Evolutionary conservation across 2,113 vertebrate genomes (phyloP), one percentile per base, ranked within the genome.

Genomic region (Martes martes): DNA sequence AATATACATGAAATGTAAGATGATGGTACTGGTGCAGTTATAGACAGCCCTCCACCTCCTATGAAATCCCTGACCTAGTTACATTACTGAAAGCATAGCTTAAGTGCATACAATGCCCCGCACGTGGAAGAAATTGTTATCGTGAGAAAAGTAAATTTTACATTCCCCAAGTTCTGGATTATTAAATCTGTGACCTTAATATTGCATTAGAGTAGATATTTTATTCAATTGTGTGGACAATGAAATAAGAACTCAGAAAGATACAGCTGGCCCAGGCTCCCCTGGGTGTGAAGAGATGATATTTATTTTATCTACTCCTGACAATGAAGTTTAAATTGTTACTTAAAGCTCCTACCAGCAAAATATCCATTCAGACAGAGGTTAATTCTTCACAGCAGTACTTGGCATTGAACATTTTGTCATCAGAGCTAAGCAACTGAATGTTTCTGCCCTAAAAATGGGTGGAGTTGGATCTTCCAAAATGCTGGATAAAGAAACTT

Each of bases 191-290:
- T 92, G 79, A 76, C 83, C 91, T 91, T 95, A 71, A 96, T 96
- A 98, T 97, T 96, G 55, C 86, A 95, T 98, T 97, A 95, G 86
- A 95, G 85, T 69, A 83, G 81, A 76, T 94, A 83, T 84, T 85
- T 97, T 97, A 98, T 95, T 97, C 94, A 97, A 96, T 98, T 97
- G 89, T 57, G 94, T 95, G 95, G 95, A 95, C 94, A 98, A 98
- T 97, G 95, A 96, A 97, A 91, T 98, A 93, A 98, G 79, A 97
- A 95, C 19, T 21, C 76, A 82, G 90, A 97, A 97, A 98, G 92
- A 92, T 23, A 16, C 59, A 96, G 55, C 93, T 93, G 86, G 96
- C 26, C 47, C 89, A 91, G 89, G 94, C 86, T 95, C 93, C 91
- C 95, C 50, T 42, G 81, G 67, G 97, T 97, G 94, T 93, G 79